phyloP scores from a whole-genome alignment of 2,888 invertebrate genomes.

The Luperina nickerlii region DNA sequence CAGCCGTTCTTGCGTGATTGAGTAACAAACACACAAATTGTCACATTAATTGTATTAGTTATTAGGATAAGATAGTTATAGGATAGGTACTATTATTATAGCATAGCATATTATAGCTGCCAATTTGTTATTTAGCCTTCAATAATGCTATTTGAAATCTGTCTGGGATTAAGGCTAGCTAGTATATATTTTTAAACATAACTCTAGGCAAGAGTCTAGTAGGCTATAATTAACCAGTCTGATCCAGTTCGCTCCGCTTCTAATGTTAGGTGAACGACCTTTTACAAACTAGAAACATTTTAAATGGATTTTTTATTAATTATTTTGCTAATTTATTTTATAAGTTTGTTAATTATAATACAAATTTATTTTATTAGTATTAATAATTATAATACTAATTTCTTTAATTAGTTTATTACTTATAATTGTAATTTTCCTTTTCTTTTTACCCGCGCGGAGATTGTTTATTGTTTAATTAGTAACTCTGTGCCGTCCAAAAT shows the following conservation, averaged over 20 bases:
- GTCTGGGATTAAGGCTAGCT: constrained; percentile 3
- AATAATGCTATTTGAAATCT: constrained; percentile 15
- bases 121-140: neutral
- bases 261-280: constrained; percentile 22
- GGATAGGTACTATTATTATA: neutral
- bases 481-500: neutral
- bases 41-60: no score
- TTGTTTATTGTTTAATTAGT: neutral
- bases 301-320: neutral
- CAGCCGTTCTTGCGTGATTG: no score
- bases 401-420: no score
- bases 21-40: no score
- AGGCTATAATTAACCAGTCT: constrained; percentile 39
- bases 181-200: constrained; percentile 48
- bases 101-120: neutral
- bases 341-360: no score
- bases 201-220: constrained; percentile 8
- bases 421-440: no score
- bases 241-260: constrained; percentile 28
- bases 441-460: neutral
- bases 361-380: no score
- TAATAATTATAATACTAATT: neutral
- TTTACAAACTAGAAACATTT: neutral
- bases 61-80: no score
- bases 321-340: neutral